Base-by-base conservation (phyloP, 2,113 vertebrate species). In the Odontesthes bonariensis region DNA sequence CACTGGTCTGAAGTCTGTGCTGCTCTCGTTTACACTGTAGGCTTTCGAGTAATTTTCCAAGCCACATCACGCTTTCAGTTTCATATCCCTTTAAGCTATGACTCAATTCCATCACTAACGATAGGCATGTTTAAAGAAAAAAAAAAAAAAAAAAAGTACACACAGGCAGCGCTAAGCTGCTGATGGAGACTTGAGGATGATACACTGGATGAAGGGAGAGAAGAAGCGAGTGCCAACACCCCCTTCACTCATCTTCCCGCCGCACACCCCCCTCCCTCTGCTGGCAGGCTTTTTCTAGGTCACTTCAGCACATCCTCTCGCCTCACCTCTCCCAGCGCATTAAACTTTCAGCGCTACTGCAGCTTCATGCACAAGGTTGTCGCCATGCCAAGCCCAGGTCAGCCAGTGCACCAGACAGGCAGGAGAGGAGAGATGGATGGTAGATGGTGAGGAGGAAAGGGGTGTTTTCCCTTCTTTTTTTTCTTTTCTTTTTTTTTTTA, bases 261-360 rank as follows among this genome's bases (percentile, higher is more conserved):
- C 20, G 51, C 31, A 49, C 79, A 32, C 75, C 68, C 35, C 72
- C 75, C 84, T 61, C 86, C 79, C 84, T 69, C 63, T n/a, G 73
- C 87, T 80, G 10, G 63, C 84, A 90, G 89, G 86, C 78, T 90
- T 94, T 38, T 94, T 94, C 92, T 94, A 93, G 92, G 92, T 94
- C 94, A 93, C 70, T 75, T 77, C 61, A 55, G 74, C 88, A 87
- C 88, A 87, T 86, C 86, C 89, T 83, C 81, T 78, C 71, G 62
- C 85, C 86, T 89, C 86, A 87, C 77, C 81, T 91, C 86, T 90
- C 88, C 84, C 84, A 40, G 83, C 87, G 32, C 91, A 94, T 94
- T 91, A 94, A 93, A 94, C 74, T 93, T 94, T 93, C 82, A 94
- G 89, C 69, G 76, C 82, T 84, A 84, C 79, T 49, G 69, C 82